phyloP scores from a whole-genome alignment of 2,888 invertebrate species.

The Zygaena filipendulae region DNA sequence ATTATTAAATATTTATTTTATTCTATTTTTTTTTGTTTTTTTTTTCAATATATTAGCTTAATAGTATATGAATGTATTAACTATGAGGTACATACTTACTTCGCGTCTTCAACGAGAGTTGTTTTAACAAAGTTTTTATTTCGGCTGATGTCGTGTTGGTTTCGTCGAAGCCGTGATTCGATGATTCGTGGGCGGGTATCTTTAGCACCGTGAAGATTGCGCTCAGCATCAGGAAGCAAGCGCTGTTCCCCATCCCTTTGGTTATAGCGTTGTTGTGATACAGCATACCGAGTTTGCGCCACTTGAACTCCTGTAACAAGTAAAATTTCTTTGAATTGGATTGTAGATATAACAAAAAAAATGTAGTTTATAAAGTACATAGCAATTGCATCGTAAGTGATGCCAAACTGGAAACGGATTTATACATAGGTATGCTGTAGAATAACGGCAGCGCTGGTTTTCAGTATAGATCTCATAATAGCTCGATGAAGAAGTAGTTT shows the following conservation, averaged over 20 bases:
- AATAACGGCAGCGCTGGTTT: too few relatives aligned
- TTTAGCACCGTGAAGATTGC: conserved; percentile 69
- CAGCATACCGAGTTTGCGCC: conserved; percentile 77
- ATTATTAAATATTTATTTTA: too few relatives aligned
- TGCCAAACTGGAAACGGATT: too few relatives aligned
- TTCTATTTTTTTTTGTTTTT: too few relatives aligned
- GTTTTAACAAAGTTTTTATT: conserved; percentile 68
- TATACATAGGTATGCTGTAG: not conserved
- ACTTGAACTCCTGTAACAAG: conserved; percentile 73
- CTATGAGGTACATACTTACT: conserved; percentile 67
- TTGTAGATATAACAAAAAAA: conserved; percentile 18
- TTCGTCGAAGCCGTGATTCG: conserved; percentile 72
- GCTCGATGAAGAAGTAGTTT: too few relatives aligned
- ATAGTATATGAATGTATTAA: not conserved
- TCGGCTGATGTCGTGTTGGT: conserved; percentile 62
- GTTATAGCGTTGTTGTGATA: conserved; percentile 76
- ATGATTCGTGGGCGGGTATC: conserved; percentile 59
- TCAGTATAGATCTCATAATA: too few relatives aligned
- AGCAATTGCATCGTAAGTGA: too few relatives aligned
- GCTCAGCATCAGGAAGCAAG: conserved; percentile 80
- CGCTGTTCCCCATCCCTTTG: conserved; percentile 75
- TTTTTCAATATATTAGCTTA: not conserved
- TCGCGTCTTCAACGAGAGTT: conserved; percentile 72
- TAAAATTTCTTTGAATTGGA: too few relatives aligned
- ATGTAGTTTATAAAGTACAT: too few relatives aligned